Conservation (phyloP, 1,140 invertebrate species). For the Eulimnadia texana region DNA sequence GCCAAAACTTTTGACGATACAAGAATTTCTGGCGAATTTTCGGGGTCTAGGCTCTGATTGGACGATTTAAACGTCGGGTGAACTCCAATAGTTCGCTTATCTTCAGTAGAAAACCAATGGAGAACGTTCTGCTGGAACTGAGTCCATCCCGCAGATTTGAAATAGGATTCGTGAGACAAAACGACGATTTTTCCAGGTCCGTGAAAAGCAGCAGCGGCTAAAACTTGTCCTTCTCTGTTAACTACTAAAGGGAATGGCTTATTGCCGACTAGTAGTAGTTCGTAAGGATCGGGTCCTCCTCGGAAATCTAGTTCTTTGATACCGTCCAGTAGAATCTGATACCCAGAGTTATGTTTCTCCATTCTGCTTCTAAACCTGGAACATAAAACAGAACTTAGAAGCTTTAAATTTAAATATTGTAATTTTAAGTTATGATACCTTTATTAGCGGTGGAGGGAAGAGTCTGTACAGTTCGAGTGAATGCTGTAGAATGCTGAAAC, state of each 20-base stretch:
- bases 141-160: neutral
- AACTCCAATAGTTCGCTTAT: neutral
- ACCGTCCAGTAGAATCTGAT: neutral
- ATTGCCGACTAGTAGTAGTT: neutral
- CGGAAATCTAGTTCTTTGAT: neutral
- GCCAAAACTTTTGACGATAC: neutral
- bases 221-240: neutral
- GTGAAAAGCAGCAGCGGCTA: neutral
- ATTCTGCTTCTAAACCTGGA: too few relatives aligned
- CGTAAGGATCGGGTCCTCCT: neutral
- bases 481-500: too few relatives aligned
- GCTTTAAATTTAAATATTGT: neutral
- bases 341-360: neutral
- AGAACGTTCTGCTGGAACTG: neutral
- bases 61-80: too few relatives aligned
- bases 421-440: neutral
- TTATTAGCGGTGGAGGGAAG: too few relatives aligned
- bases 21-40: neutral
- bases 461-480: too few relatives aligned
- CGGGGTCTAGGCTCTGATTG: neutral
- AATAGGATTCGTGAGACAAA: neutral
- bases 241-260: neutral
- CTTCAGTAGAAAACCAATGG: neutral
- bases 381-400: neutral
- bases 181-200: neutral